Evolutionary conservation across 2,113 vertebrate species (phyloP).

Genomic region (Burhinus oedicnemus): DNA sequence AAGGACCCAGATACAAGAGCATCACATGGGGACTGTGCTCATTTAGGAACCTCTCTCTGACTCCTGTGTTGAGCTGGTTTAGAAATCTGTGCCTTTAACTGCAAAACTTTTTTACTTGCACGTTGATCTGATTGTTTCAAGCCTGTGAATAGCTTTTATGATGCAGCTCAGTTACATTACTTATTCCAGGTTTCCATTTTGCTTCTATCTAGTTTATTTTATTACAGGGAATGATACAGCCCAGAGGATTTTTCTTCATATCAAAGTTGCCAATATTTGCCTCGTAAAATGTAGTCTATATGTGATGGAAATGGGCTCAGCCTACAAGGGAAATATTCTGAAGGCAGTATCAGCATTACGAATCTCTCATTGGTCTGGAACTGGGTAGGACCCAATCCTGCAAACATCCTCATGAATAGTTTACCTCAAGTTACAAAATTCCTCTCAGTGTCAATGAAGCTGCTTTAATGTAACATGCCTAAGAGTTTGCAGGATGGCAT

Average conservation of each 20-base stretch:
- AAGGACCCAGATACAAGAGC: not conserved
- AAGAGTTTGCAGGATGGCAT: not conserved
- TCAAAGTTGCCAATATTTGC: constrained; percentile 34
- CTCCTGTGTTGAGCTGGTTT: not conserved
- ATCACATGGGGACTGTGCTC: not conserved
- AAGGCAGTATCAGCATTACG: not conserved
- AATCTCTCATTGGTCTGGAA: not conserved
- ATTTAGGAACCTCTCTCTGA: not conserved
- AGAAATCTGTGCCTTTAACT: not conserved
- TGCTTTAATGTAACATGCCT: not conserved
- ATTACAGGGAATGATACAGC: constrained; percentile 35
- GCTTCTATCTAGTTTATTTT: constrained; percentile 60
- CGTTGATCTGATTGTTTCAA: constrained; percentile 51
- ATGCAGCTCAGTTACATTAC: not conserved
- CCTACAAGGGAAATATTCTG: not conserved
- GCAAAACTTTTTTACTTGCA: not conserved
- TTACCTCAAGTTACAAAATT: not conserved
- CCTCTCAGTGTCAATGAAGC: not conserved
- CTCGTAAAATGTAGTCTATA: not conserved
- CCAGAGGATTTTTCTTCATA: constrained; percentile 49
- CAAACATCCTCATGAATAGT: not conserved
- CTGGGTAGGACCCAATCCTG: not conserved
- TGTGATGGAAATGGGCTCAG: constrained; percentile 18
- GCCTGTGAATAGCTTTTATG: constrained; percentile 36
- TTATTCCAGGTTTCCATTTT: constrained; percentile 36